Base-by-base conservation (phyloP, 1,140 invertebrate species). In the Pollicipes pollicipes region DNA sequence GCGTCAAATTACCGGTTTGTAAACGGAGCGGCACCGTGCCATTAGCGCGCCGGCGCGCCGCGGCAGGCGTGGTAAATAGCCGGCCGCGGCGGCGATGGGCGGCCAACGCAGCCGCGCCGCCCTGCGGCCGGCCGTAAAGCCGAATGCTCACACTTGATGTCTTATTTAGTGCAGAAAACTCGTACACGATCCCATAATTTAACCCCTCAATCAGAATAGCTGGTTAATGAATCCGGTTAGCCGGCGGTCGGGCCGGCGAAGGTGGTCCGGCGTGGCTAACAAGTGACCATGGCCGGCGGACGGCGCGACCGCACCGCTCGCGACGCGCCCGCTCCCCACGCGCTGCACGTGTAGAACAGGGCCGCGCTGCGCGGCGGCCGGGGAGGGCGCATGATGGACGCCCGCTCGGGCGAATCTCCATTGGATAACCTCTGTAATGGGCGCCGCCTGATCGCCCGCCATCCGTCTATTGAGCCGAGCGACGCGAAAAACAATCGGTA, bases 151-250 rank as follows among this genome's bases (percentile, higher is more conserved):
- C 45, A 58, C 45, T 58, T 58, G 45, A 58, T 58, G 45, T 58
- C 45, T 58, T 58, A 58, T 58, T 58, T 58, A 58, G 45, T 58
- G 45, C 45, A 21, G 45, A 58, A 58, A 58, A 58, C 45, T 58
- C 45, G 45, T 58, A 58, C 45, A 17, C 45, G 45, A 10, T 58
- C 13, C 45, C 45, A 58, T 58, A 10, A 58, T 58, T 58, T 58
- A 58, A 58, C 45, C 45, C 45, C 45, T 58, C 45, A 58, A 58
- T 58, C 45, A 58, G 45, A 58, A 58, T 58, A 58, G 45, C 45
- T 21, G 45, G 45, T 21, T 58, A 58, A 58, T 58, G 45, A 58
- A 58, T 58, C 45, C 24, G 45, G 45, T 58, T 58, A 58, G 45
- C 45, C 45, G 45, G 45, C 45, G 45, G 45, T 21, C 13, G 32